Evolutionary conservation across 2,113 vertebrate species (phyloP), one percentile per base, ranked within the genome.

Genomic region (Donacobius atricapilla): DNA sequence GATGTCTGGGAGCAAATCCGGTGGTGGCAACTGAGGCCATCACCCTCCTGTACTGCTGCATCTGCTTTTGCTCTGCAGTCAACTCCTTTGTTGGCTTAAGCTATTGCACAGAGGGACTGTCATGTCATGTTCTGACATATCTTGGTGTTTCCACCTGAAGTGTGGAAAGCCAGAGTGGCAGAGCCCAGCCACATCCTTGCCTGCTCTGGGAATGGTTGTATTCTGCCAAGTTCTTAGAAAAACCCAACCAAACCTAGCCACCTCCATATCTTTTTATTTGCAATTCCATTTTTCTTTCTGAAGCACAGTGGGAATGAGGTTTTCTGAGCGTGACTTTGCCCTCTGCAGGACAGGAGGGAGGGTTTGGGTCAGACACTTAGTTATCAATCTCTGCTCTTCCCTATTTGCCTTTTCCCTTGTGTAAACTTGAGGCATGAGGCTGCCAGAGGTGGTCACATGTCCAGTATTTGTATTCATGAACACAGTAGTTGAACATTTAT

Each of bases 321-420:
- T 92, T 93, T 58, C 51, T 75, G 56, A 83, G 54, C 54, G 17
- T 81, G 80, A 10, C 69, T 94, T 89, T 86, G 54, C 47, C 64
- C 39, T 96, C 39, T 2, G 1, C 25, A 66, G 60, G 60, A 50
- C 58, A 45, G 57, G 76, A 90, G 40, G 30, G 37, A 73, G 47
- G 24, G 18, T 48, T 90, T 70, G 56, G 44, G 44, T 86, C 7
- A 5, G 56, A 23, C 11, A 5, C 4, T 61, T 17, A 2, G 57
- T 87, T 89, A 65, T n/a, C 86, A 82, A 15, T 87, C 81, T 80
- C 60, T 84, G 44, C 2, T 8, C 72, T 90, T 94, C 57, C 63
- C 37, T 76, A 23, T 94, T 96, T 95, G 77, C 66, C 45, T 89
- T 94, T 56, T 96, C 77, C 89, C 80, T 68, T 35, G 81, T 87